phyloP scores from a whole-genome alignment of 1,140 invertebrate species.

The Liolophura sinensis region DNA sequence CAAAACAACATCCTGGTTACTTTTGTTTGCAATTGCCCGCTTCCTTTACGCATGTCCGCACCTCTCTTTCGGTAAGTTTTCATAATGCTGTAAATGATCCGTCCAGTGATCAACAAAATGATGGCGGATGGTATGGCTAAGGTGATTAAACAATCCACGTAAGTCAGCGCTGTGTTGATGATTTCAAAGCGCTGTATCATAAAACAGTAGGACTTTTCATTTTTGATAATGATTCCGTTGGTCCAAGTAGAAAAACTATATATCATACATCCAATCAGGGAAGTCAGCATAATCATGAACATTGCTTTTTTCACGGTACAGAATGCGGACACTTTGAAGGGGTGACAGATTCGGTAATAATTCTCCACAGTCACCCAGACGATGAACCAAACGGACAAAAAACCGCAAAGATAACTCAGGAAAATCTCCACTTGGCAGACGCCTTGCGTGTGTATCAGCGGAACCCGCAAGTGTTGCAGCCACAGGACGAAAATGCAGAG shows the following conservation, averaged over 20 bases:
- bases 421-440: slow-evolving; percentile 47
- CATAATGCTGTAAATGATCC: slow-evolving; percentile 59
- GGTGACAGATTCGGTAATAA: slow-evolving; percentile 46
- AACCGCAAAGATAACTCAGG: slow-evolving; percentile 43
- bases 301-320: slow-evolving; percentile 37
- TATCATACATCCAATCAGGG: slow-evolving; percentile 19
- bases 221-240: slow-evolving; percentile 10
- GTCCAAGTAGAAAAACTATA: slow-evolving; percentile 36
- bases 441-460: slow-evolving; percentile 37
- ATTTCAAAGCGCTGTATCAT: slow-evolving; percentile 18
- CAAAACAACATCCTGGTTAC: slow-evolving; percentile 81
- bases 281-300: slow-evolving; percentile 16
- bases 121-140: slow-evolving; percentile 63
- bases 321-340: slow-evolving; percentile 38
- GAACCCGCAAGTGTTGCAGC: slow-evolving; percentile 58
- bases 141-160: slow-evolving; percentile 64
- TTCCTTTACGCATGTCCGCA: slow-evolving; percentile 4
- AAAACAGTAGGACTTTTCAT: slow-evolving; percentile 4
- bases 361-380: slow-evolving; percentile 56
- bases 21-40: slow-evolving; percentile 64
- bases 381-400: slow-evolving; percentile 54
- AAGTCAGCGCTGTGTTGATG: slow-evolving; percentile 62
- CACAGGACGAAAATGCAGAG: slow-evolving; percentile 50
- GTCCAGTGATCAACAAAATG: slow-evolving; percentile 65
- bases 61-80: not conserved